Percentiles rank a stretch among this genome's conserved stretches.
Conservation (phyloP, 2,888 invertebrate species). For the Nycteola revayana region DNA sequence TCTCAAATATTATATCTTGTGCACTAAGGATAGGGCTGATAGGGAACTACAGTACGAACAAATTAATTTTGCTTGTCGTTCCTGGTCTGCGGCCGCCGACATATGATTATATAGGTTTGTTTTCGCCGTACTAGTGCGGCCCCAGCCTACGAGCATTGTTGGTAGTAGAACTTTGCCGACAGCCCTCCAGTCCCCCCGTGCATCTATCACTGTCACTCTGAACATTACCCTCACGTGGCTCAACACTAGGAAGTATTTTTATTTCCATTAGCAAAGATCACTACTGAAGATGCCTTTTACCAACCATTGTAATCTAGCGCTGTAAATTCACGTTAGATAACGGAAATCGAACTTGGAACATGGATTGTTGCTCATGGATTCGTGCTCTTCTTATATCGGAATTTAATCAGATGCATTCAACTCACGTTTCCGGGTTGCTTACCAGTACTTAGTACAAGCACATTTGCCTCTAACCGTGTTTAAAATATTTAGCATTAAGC, state of each 20-base stretch:
- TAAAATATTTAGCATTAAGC: constrained; percentile 13
- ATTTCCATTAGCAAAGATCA: constrained; percentile 66
- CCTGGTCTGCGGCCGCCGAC: too few species aligned
- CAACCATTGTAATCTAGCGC: constrained; percentile 56
- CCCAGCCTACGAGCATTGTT: too few species aligned
- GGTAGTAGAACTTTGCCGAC: too few species aligned
- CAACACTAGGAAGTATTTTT: constrained; percentile 63
- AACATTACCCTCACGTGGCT: constrained; percentile 61
- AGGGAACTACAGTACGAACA: too few species aligned
- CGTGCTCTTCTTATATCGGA: constrained; percentile 57
- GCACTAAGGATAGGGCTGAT: too few species aligned
- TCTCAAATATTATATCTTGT: too few species aligned
- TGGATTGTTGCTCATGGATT: constrained; percentile 59
- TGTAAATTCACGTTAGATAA: constrained; percentile 72
- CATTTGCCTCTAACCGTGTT: constrained; percentile 23
- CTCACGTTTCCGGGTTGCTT: constrained; percentile 39
- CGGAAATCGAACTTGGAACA: constrained; percentile 58
- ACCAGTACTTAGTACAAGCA: constrained; percentile 23
- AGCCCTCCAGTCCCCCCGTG: constrained; percentile 3
- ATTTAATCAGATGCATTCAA: constrained; percentile 48
- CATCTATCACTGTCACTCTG: constrained; percentile 63
- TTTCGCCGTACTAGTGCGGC: too few species aligned
- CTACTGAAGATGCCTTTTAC: constrained; percentile 51
- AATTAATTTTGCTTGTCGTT: too few species aligned
- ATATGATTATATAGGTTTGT: too few species aligned